Base-by-base conservation (phyloP, 2,113 vertebrate genomes). In the Formicarius rufipectus region DNA sequence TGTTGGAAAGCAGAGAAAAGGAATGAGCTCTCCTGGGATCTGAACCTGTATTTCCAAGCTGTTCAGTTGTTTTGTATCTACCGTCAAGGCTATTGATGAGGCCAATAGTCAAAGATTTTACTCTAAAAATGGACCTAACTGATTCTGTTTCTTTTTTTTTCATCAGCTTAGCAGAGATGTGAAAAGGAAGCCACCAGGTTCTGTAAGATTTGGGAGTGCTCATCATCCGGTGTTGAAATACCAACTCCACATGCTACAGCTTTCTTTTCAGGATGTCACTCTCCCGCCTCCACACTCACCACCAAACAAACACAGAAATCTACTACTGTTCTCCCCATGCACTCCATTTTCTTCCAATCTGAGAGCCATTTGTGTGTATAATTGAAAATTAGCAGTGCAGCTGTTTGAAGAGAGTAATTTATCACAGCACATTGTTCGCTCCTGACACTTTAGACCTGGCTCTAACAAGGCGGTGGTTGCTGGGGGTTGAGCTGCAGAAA, bases 341-440 rank as follows among this genome's bases (percentile, higher is more conserved):
- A 98, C 98, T 99, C 98, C 99, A 99, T 99, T 99, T 99, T 98
- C 98, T 98, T 99, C 98, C 99, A 99, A 99, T 99, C 98, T 98
- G 98, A 98, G 98, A 98, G 98, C 99, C 98, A 99, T 99, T 99
- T 99, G 99, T 99, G 98, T 99, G 98, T 99, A 99, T 99, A 99
- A 99, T 99, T 99, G 99, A 99, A 99, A 99, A 99, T 99, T 99
- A 99, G 99, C 98, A 98, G 99, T 99, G 99, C 99, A 99, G 99
- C 98, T 99, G 99, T 99, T 99, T 99, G 98, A 97, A 98, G 97
- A 98, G 98, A 99, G 98, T 99, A 99, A 99, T 99, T 99, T 99
- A 99, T 99, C 99, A 99, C 97, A 96, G 98, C 94, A 98, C 98
- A 99, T 99, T 99, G 99, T 99, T 99, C 98, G 97, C 86, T 97